phyloP scores from a whole-genome alignment of 2,113 vertebrate species.

The Leucoraja erinaceus region DNA sequence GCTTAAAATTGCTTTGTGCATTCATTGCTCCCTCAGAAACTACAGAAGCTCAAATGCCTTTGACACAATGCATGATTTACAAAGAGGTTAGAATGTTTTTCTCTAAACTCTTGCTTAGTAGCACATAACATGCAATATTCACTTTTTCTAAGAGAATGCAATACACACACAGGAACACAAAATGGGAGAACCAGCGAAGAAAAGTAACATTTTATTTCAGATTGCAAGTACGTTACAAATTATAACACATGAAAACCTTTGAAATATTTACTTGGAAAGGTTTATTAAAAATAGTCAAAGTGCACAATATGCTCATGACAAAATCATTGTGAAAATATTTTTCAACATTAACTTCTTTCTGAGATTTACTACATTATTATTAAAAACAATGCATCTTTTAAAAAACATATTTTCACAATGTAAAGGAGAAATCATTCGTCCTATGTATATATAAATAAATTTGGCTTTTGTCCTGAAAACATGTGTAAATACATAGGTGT shows the following conservation, averaged over 20 bases:
- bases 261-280: not conserved
- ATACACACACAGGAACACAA: not conserved
- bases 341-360: not conserved
- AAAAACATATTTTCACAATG: too few relatives aligned
- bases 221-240: not conserved
- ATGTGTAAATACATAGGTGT: not conserved
- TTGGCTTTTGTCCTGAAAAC: not conserved
- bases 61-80: not conserved
- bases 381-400: not conserved
- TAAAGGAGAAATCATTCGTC: not conserved
- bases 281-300: conserved; percentile 27
- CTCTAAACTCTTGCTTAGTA: not conserved
- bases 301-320: not conserved
- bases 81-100: not conserved
- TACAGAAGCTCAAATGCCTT: not conserved
- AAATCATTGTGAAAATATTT: not conserved
- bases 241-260: not conserved
- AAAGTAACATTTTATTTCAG: too few relatives aligned
- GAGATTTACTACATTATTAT: too few relatives aligned
- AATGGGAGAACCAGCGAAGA: too few relatives aligned
- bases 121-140: not conserved
- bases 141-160: not conserved
- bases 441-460: not conserved
- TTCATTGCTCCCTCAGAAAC: too few relatives aligned
- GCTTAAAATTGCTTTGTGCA: not conserved